Conservation (phyloP, 2,797 vertebrate species). For the Tachyglossus aculeatus region DNA sequence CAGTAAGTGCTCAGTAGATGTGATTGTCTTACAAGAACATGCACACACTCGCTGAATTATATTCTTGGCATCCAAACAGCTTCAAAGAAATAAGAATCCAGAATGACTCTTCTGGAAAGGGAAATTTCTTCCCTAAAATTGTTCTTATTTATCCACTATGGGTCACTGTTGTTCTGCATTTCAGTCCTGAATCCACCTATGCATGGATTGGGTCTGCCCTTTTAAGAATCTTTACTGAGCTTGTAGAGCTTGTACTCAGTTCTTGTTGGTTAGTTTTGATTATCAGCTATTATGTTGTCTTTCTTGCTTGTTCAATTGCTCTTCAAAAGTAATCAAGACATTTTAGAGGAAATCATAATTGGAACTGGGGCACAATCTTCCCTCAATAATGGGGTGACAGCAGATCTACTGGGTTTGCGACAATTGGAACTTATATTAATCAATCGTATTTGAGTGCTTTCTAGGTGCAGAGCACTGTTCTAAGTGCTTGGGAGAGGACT, state of each 20-base stretch:
- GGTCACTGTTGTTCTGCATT: conserved; percentile 67
- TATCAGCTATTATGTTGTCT: not conserved
- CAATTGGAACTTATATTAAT: too few relatives aligned
- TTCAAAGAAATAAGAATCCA: not conserved
- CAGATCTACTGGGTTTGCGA: not conserved
- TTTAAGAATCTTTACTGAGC: not conserved
- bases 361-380: not conserved
- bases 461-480: too few relatives aligned
- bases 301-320: not conserved
- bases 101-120: not conserved
- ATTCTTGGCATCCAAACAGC: too few relatives aligned
- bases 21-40: too few relatives aligned
- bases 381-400: not conserved
- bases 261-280: not conserved
- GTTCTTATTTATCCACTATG: conserved; percentile 55
- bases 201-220: not conserved
- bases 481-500: too few relatives aligned
- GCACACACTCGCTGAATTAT: too few relatives aligned
- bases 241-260: not conserved
- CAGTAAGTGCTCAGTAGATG: too few relatives aligned
- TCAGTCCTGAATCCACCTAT: not conserved
- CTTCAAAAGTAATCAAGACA: not conserved
- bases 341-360: not conserved
- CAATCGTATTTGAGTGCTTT: too few relatives aligned
- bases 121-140: not conserved